phyloP scores from a whole-genome alignment of 2,113 vertebrate genomes.

The Hemiprocne comata region DNA sequence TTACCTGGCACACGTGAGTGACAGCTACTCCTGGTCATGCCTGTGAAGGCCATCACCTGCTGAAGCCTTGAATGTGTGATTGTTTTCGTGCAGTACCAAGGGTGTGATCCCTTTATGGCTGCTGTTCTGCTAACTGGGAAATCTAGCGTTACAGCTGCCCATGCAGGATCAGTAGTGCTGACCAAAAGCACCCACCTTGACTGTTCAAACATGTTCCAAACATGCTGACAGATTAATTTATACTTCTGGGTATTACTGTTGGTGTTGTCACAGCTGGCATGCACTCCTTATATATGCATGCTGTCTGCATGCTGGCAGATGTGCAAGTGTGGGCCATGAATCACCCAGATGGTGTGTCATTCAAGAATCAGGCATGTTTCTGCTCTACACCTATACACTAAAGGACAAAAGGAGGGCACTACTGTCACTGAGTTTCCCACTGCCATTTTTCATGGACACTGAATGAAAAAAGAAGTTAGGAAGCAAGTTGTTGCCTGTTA shows the following conservation, averaged over 20 bases:
- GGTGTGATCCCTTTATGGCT: background rate
- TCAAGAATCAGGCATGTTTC: background rate
- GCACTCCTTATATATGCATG: fast-evolving
- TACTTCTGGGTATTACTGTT: background rate
- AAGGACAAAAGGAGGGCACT: background rate
- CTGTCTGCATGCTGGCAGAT: background rate
- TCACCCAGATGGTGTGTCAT: background rate
- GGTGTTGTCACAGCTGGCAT: fast-evolving
- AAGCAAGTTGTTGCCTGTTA: background rate
- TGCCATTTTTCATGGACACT: background rate
- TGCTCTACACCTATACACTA: background rate
- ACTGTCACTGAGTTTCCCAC: background rate
- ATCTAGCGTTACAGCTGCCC: background rate
- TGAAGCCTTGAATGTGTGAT: fast-evolving
- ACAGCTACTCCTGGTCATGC: fast-evolving
- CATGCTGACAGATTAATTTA: background rate
- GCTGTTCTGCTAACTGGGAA: background rate
- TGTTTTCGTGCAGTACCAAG: background rate
- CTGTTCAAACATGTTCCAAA: background rate
- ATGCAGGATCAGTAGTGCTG: background rate
- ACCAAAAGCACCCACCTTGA: background rate
- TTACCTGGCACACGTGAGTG: background rate
- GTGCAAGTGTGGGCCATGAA: background rate
- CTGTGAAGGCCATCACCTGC: background rate
- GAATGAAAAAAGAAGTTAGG: background rate